Evolutionary conservation across 2,797 vertebrate species (phyloP), one percentile per base, ranked within the genome.

Genomic region (Oceanodroma leucorhoa): DNA sequence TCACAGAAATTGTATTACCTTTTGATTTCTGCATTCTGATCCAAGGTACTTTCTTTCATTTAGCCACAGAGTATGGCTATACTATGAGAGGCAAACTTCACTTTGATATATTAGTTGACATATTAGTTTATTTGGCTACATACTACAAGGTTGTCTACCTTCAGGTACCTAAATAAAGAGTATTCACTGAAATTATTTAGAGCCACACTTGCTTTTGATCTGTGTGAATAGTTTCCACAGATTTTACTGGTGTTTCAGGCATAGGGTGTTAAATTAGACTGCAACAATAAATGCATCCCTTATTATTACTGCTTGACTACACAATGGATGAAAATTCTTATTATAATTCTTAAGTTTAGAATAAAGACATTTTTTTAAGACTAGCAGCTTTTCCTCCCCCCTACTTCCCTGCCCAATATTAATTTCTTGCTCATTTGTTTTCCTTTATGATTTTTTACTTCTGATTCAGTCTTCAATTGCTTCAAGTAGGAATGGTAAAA

Each of bases 131-230:
- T 92, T 72, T 95, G 62, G 48, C 81, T 80, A 67, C 8, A 60
- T 67, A 38, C 26, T 38, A 65, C 61, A 84, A 71, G 48, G 34
- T 53, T 78, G 60, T 55, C 86, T 78, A 34, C 41, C 78, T 87
- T 67, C 22, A 66, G 67, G 30, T 82, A 48, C 60, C 72, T 64
- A 85, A 84, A 82, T 54, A 69, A 78, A 64, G 54, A 57, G 5
- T 50, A 90, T 66, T 77, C 64, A 64, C 27, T 58, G 78, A 90
- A 95, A 90, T 81, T 87, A 95, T 82, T 91, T 93, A 92, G 24
- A 84, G 55, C 23, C 71, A 89, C 30, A 40, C 38, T 45, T 80
- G 50, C 83, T 86, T 95, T 95, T 91, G 82, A 96, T 57, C 61
- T 79, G 50, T 43, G 30, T 71, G 45, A 96, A 83, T 18, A 58